Conservation (phyloP, 2,888 invertebrate species). For the Epinotia ramella region DNA sequence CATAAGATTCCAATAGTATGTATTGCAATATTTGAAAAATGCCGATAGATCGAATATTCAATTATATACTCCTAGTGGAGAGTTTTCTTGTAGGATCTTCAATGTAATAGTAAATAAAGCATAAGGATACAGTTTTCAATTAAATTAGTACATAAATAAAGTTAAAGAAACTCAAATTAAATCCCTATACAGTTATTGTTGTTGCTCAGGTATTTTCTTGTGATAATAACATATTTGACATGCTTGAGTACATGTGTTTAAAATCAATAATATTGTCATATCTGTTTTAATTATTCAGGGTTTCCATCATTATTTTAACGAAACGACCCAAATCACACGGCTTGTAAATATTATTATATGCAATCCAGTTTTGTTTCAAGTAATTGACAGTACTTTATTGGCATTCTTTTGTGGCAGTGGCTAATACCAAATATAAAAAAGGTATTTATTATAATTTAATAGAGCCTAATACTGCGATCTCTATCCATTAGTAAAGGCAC, state of each 20-base stretch:
- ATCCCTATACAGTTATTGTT: constrained; percentile 24
- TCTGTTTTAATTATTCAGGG: background rate
- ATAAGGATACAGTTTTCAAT: background rate
- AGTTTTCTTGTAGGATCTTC: background rate
- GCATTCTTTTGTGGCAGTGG: background rate
- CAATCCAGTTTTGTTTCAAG: background rate
- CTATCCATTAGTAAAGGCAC: background rate
- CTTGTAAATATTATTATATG: background rate
- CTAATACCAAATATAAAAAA: background rate
- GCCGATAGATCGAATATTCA: background rate
- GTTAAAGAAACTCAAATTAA: constrained; percentile 7
- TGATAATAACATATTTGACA: constrained; percentile 15
- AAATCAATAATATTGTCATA: background rate
- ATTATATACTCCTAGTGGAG: background rate
- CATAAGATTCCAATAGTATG: too few species aligned
- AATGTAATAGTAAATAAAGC: constrained; percentile 4
- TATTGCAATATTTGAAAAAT: background rate
- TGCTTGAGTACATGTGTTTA: background rate
- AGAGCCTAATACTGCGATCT: background rate
- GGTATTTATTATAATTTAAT: constrained; percentile 1
- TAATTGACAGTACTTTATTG: background rate
- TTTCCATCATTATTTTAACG: background rate
- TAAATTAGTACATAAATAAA: constrained; percentile 1
- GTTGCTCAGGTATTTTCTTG: background rate
- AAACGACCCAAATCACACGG: background rate